Evolutionary conservation across 2,797 vertebrate species (phyloP).

Genomic region (Chrysocyon brachyurus): DNA sequence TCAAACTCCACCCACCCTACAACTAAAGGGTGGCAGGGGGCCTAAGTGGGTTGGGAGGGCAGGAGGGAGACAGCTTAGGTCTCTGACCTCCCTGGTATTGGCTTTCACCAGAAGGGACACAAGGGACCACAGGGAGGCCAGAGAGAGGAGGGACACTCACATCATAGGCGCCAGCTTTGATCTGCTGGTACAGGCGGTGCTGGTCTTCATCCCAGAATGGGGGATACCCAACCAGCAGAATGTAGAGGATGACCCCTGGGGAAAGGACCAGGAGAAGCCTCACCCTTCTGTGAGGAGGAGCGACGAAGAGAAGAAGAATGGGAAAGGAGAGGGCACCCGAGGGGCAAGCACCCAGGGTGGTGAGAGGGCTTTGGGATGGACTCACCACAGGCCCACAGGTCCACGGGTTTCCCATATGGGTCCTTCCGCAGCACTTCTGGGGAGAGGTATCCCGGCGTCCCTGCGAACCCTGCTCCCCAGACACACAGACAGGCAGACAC

Average conservation of each 20-base stretch:
- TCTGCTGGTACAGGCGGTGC: constrained; percentile 98
- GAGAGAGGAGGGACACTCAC: constrained; percentile 89
- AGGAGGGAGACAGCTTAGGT: not conserved
- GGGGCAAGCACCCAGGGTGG: not conserved
- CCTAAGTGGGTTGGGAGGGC: not conserved
- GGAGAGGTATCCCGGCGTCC: constrained; percentile 97
- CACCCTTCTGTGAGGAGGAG: not conserved
- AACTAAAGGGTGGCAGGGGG: not conserved
- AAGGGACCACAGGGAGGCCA: not conserved
- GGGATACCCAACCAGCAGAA: constrained; percentile 97
- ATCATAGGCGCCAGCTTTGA: constrained; percentile 99
- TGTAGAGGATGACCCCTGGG: constrained; percentile 97
- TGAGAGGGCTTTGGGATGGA: rapidly evolving
- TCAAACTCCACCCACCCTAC: not conserved
- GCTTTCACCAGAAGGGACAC: not conserved
- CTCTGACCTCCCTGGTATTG: not conserved
- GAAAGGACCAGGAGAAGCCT: constrained; percentile 19
- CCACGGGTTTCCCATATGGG: constrained; percentile 97
- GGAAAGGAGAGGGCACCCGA: not conserved
- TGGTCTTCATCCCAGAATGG: constrained; percentile 99
- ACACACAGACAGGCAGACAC: constrained; percentile 78
- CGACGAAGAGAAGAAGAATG: too few species aligned
- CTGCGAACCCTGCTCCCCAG: constrained; percentile 93
- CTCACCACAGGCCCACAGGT: constrained; percentile 99
- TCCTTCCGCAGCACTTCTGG: constrained; percentile 98